Conservation (phyloP, 2,797 vertebrate genomes). For the Syndactyla subalaris region DNA sequence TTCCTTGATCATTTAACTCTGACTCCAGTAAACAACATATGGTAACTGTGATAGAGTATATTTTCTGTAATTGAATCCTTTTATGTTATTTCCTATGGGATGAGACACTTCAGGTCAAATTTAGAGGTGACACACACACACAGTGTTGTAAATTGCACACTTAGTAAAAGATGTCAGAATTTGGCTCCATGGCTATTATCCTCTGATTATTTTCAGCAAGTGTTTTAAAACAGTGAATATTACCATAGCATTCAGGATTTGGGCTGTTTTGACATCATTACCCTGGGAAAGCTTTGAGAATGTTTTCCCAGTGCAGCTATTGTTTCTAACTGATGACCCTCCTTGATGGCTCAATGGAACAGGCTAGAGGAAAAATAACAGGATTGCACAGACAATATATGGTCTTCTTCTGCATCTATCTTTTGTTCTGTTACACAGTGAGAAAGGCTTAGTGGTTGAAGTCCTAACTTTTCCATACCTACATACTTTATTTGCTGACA, state of each 20-base stretch:
- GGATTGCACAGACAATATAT: rapidly evolving
- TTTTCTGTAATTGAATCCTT: conserved; percentile 17
- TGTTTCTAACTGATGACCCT: not conserved
- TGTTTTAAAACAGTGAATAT: not conserved
- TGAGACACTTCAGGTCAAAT: not conserved
- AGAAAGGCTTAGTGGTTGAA: not conserved
- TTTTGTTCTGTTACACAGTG: not conserved
- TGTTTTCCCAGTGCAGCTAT: not conserved
- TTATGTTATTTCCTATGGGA: conserved; percentile 18
- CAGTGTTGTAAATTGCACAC: not conserved
- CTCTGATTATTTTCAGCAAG: not conserved
- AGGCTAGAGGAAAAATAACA: not conserved
- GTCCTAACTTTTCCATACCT: not conserved
- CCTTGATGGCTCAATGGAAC: not conserved
- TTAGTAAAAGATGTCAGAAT: not conserved
- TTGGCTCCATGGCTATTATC: not conserved
- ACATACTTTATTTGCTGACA: not conserved
- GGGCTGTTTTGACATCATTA: not conserved
- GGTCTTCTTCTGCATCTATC: not conserved
- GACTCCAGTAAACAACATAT: conserved; percentile 54
- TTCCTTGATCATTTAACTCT: conserved; percentile 41
- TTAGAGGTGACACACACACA: not conserved
- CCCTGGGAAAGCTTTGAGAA: not conserved
- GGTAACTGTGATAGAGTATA: conserved; percentile 14
- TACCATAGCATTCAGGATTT: not conserved